A percentile compares a stretch with the other conserved stretches of the same genome.
Conservation (phyloP, 2,888 invertebrate species). For the Ectemnius continuus region DNA sequence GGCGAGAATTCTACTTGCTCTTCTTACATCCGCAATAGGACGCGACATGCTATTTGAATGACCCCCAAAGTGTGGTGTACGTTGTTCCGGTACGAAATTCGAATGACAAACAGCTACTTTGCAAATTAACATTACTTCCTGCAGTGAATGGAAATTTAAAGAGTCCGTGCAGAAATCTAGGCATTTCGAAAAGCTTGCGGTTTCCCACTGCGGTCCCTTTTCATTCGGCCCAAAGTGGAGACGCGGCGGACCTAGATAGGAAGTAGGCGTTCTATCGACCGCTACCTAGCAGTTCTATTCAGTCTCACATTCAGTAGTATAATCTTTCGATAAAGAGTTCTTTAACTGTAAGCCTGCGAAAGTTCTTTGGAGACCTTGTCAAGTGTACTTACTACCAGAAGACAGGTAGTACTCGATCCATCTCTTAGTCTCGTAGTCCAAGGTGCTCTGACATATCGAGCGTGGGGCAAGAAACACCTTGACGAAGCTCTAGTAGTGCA, state of each 20-base stretch:
- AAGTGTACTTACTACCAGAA: not conserved
- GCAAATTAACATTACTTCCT: constrained; percentile 1
- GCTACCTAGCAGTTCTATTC: constrained; percentile 37
- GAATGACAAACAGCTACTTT: constrained; percentile 46
- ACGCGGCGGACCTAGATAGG: constrained; percentile 33
- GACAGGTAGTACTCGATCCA: not conserved
- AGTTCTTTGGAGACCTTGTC: not conserved
- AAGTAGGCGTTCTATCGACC: constrained; percentile 52
- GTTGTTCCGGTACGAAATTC: constrained; percentile 61
- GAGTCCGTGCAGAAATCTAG: no score
- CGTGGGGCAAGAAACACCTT: constrained; percentile 22
- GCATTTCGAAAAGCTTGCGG: no score
- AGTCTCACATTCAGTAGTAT: constrained; percentile 9
- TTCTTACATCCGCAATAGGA: constrained; percentile 20
- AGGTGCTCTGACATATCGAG: constrained; percentile 24
- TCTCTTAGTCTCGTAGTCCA: constrained; percentile 1
- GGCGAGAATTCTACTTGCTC: constrained; percentile 36
- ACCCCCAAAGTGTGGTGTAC: constrained; percentile 35
- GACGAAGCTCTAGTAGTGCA: constrained; percentile 23
- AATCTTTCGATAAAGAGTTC: constrained; percentile 16
- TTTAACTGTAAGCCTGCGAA: not conserved
- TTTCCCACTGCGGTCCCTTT: not conserved
- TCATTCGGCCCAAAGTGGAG: constrained; percentile 17
- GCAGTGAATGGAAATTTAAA: no score
- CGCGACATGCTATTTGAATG: constrained; percentile 44